Base-by-base conservation (phyloP, 1,140 invertebrate species). In the Zaprionus ornatus region DNA sequence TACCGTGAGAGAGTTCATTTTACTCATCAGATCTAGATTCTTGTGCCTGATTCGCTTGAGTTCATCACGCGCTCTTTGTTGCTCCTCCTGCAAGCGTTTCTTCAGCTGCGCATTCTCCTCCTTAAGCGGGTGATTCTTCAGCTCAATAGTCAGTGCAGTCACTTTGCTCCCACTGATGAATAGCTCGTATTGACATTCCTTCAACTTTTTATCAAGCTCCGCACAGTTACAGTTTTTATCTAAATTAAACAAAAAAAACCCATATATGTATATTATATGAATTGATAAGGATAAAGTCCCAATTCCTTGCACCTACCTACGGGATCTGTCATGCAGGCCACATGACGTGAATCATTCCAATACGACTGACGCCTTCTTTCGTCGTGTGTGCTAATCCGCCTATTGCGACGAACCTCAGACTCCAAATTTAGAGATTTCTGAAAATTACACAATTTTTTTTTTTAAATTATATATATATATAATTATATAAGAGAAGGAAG, bases 51-150 rank as follows among this genome's bases (percentile, higher is more conserved):
- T 29, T 15, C 86, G 75, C 23, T 77, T 91, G 4, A 91, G 42
- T 25, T 90, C 87, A 25, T 52, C 40, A 0, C 80, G 74, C 0
- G 71, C 54, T 45, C 71, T 83, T 3, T 80, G 77, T 23, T 88
- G 67, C 37, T 90, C 87, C 6, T 91, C 87, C 10, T 63, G 27
- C 9, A 90, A 42, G 10, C 77, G 73, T n/a, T 87, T 91, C 21
- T 79, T 83, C 0, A 90, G 45, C n/a, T 63, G 64, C 0, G 70
- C 87, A 61, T 86, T 90, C 50, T 91, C 87, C 4, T 80, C 82
- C 35, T 90, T 90, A 0, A 91, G 55, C 0, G 87, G 87, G 68
- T 90, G 82, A 27, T 83, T 80, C 27, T 73, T 83, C 1, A 90
- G 25, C 67, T 90, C 87, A 27, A 90, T 74, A 1, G 37, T 80